Evolutionary conservation across 2,113 vertebrate species (phyloP), one percentile per base, ranked within the genome.

Genomic region (Ctenomys sociabilis): DNA sequence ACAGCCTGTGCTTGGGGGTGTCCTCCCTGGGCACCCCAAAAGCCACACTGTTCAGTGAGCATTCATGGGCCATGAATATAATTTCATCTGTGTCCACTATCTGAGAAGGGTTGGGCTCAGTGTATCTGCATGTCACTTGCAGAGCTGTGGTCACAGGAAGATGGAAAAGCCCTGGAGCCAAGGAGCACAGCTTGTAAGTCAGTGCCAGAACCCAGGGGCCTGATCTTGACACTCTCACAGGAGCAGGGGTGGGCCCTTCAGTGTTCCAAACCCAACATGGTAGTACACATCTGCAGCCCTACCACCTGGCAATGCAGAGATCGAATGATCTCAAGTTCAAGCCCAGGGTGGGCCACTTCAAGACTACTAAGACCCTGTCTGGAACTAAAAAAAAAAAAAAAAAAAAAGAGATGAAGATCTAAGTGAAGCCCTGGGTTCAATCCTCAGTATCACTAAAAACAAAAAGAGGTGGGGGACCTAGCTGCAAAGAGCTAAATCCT

Each of bases 51-150:
- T 40, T 32, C 2, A 40, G 3, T 6, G 37, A 57, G 32, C 1
- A 10, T 5, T 59, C 4, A 16, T 17, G 54, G 16, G 54, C 0
- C 9, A 12, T 0, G 17, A n/a, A n/a, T n/a, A n/a, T n/a, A n/a
- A n/a, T n/a, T n/a, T n/a, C n/a, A n/a, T n/a, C 19, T 10, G 88
- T 5, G 24, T 28, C 26, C 4, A 22, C 88, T 73, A 22, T 9
- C 70, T 7, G 5, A 9, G 84, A 84, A 66, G 21, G 0, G 5
- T 37, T 49, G 9, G 4, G 37, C 52, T 49, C 24, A 54, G 37
- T 9, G 35, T 0, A 22, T 1, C 24, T 26, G 24, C n/a, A 26
- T 7, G 19, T 21, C 35, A 37, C 40, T 16, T 16, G 37, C 40
- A 61, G 57, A 75, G 80, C 35, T n/a, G 32, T 7, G 7, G 5